Conservation (phyloP, 1,140 invertebrate species). For the Schlechtendalia chinensis region DNA sequence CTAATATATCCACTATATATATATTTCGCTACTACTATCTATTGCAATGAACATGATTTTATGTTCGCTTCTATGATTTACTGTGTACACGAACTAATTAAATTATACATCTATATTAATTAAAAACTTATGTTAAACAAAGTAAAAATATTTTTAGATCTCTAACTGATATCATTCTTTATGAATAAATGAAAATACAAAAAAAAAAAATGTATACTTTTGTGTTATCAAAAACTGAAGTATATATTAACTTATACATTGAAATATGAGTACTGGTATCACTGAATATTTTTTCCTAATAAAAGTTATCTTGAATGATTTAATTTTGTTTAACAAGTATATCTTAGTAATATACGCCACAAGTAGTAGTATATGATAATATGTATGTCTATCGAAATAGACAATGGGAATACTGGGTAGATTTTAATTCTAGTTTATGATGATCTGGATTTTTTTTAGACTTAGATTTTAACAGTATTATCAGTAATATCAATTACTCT, state of each 20-base stretch:
- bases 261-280: no score
- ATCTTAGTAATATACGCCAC: background rate
- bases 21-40: background rate
- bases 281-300: background rate
- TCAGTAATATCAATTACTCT: background rate
- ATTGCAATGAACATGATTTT: background rate
- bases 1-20: no score
- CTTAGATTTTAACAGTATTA: background rate
- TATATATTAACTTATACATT: no score
- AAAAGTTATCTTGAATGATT: background rate
- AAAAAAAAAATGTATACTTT: background rate
- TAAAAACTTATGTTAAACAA: background rate
- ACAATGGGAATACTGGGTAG: background rate
- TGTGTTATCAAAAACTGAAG: no score
- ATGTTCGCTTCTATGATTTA: background rate
- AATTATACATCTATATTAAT: background rate
- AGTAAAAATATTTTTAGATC: background rate
- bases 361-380: constrained; percentile 3
- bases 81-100: background rate
- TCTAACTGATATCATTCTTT: background rate
- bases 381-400: background rate
- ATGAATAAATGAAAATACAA: background rate
- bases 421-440: background rate
- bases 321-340: background rate
- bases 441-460: background rate